Percentiles rank a stretch among this genome's conserved stretches.
Conservation (phyloP, 2,888 invertebrate genomes). For the Leucoma salicis region DNA sequence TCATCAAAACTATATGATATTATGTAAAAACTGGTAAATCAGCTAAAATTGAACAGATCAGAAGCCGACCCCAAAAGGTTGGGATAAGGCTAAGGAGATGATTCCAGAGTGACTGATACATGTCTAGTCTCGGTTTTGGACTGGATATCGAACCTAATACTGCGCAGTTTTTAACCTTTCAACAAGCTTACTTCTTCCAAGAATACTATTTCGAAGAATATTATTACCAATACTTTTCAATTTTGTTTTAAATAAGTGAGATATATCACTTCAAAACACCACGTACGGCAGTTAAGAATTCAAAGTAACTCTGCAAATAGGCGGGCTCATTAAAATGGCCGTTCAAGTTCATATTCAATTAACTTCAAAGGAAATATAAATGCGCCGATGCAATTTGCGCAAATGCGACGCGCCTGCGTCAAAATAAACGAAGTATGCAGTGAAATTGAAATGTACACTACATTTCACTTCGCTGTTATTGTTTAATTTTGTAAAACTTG, state of each 20-base stretch:
- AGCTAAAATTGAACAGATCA: too few relatives aligned
- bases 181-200: too few relatives aligned
- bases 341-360: conserved; percentile 46
- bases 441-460: neutral
- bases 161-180: too few relatives aligned
- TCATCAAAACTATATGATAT: too few relatives aligned
- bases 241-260: neutral
- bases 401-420: conserved; percentile 17
- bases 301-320: conserved; percentile 21
- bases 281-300: neutral
- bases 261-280: neutral
- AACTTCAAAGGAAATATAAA: conserved; percentile 58
- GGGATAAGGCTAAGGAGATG: too few relatives aligned
- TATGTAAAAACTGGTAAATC: too few relatives aligned
- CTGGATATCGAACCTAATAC: too few relatives aligned
- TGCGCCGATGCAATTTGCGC: conserved; percentile 52
- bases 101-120: too few relatives aligned
- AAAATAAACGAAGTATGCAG: conserved; percentile 14
- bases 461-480: neutral
- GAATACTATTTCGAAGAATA: too few relatives aligned
- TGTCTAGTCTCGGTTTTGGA: too few relatives aligned
- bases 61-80: too few relatives aligned
- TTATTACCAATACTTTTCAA: too few relatives aligned
- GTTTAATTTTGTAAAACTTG: neutral
- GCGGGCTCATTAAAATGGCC: conserved; percentile 29